Evolutionary conservation across 2,888 invertebrate species (phyloP), one percentile per base, ranked within the genome.

Genomic region (Arrhopalites spinosus): DNA sequence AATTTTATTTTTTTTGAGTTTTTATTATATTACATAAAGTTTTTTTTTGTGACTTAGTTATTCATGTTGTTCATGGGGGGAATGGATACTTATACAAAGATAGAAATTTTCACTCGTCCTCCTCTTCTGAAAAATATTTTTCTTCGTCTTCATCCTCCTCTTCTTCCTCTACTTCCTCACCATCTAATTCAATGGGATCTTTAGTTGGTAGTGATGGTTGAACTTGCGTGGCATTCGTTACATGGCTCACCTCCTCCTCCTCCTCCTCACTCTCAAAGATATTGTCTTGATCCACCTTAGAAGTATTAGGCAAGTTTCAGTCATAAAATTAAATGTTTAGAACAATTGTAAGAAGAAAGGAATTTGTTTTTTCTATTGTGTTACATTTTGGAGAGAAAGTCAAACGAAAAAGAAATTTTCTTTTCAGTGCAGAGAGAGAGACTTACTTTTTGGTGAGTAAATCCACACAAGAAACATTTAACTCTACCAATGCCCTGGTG

Each of bases 401-500:
- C n/a, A 76, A 70, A 20, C 56, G 47, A 13, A 25, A 27, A 56
- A 63, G 68, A 27, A n/a, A n/a, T n/a, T n/a, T n/a, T n/a, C n/a
- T n/a, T n/a, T n/a, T n/a, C n/a, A n/a, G n/a, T n/a, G n/a, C n/a
- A n/a, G n/a, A n/a, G n/a, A n/a, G n/a, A n/a, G n/a, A n/a, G n/a
- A n/a, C n/a, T n/a, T n/a, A 53, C 53, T 53, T 53, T 53, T 1
- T 53, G 8, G 11, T 53, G 50, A 50, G 50, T 2, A 8, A 27
- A 27, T 50, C 85, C 85, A 83, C 90, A 90, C 0, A 90, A 89
- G 76, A 89, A 88, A 83, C 92, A 91, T 79, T 90, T 89, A 86
- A 91, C 88, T 84, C 88, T 90, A 3, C 91, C 89, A 25, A 90
- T 87, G 0, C 91, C 91, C 56, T 89, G 88, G 78, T 90, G 89